Evolutionary conservation across 2,113 vertebrate genomes (phyloP), one percentile per base, ranked within the genome.

Genomic region (Agapornis roseicollis): DNA sequence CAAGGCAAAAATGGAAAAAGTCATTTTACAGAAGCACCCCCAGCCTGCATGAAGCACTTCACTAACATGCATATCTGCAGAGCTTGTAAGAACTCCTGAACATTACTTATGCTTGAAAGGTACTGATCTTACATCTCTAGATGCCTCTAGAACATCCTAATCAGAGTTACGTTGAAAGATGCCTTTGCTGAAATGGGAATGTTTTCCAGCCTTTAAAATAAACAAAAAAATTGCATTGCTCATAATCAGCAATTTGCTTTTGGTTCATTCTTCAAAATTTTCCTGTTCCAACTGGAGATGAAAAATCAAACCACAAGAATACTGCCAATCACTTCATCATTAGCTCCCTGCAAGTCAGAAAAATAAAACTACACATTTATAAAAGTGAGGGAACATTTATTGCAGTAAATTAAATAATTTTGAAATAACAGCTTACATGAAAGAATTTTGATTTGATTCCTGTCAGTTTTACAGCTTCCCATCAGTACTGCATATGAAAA

Each of bases 251-350:
- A 49, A 68, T 83, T 80, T 74, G 13, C 17, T 82, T 89, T 91
- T n/a, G 20, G 37, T 23, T 78, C 65, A 41, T 87, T 77, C 20
- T 82, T 95, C 35, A 88, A 61, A 61, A 78, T 83, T 76, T 94
- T 73, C 29, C 52, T 80, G 22, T 11, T 95, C 60, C 60, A 93
- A 81, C 8, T 71, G 52, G 41, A 80, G 94, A 94, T 93, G 85
- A 90, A 92, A 94, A 97, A 95, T 86, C 85, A 90, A 97, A 79
- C 29, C 88, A 94, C 69, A 88, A 87, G 91, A 96, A 95, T 89
- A 91, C 12, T 80, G 66, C 71, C 80, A 86, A 95, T 96, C 87
- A 92, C 81, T 73, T 90, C 60, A 84, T 80, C 56, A 4, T 29
- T 35, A 69, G n/a, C 58, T 64, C 39, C 55, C 92, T 61, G 35